A percentile compares a stretch with the other conserved stretches of the same genome.
Evolutionary conservation across 2,888 invertebrate species (phyloP).

Genomic region (Metacarcinus magister): DNA sequence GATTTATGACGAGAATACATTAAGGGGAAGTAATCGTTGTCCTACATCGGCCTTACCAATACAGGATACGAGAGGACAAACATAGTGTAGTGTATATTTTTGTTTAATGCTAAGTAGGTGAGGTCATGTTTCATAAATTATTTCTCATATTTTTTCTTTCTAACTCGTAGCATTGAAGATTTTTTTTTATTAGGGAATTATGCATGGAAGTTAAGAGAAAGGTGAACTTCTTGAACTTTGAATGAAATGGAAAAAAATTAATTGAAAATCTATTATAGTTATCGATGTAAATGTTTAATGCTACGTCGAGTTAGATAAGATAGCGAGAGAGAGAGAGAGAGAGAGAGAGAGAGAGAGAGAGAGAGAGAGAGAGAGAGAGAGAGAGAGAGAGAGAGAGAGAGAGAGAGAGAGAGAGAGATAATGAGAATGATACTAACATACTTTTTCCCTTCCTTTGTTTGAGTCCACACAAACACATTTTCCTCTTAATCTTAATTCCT

Average conservation of each 20-base stretch:
- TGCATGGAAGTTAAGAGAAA: too few relatives aligned
- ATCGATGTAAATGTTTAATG: too few relatives aligned
- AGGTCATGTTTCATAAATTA: background rate
- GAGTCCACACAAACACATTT: too few relatives aligned
- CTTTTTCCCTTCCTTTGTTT: too few relatives aligned
- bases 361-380: background rate
- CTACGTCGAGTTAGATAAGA: too few relatives aligned
- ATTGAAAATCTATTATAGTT: background rate
- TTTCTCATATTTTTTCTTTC: background rate
- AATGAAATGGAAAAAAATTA: background rate
- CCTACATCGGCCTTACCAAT: background rate
- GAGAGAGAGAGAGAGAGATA: conserved; percentile 13
- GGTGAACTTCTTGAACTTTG: too few relatives aligned
- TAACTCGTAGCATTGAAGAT: too few relatives aligned
- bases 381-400: conserved; percentile 10
- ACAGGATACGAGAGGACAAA: background rate
- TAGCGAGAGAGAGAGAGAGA: too few relatives aligned
- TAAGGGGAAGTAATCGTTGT: background rate
- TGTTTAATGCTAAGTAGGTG: background rate
- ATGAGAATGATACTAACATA: background rate
- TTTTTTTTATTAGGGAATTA: too few relatives aligned
- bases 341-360: too few relatives aligned
- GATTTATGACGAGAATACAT: background rate
- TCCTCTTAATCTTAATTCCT: too few relatives aligned
- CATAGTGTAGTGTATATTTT: background rate